These are phyloP conservation scores for Pyrochroa serraticornis DNA, from an alignment of 2,888 invertebrate genomes.

Conservation along the genomic window DNA sequence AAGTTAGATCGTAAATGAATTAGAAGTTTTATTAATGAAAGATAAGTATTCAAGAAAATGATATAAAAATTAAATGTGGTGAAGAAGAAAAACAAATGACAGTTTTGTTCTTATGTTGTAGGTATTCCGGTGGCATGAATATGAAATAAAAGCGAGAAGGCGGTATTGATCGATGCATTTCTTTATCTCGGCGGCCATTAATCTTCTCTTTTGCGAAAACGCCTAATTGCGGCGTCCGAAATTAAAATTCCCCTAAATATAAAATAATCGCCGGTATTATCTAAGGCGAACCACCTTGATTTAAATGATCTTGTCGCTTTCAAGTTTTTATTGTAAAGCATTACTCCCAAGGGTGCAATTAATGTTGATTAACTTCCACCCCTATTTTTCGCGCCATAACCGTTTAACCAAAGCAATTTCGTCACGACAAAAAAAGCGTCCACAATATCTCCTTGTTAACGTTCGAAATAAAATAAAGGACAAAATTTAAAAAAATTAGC, in stretches of 20 bases:
- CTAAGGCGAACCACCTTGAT: conserved; percentile 7
- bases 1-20: no score
- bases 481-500: not conserved
- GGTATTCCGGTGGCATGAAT: no score
- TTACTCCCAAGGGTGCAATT: conserved; percentile 40
- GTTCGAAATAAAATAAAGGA: not conserved
- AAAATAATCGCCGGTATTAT: conserved; percentile 9
- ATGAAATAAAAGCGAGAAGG: no score
- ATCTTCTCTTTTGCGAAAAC: no score
- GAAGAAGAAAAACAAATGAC: no score
- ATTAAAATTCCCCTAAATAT: conserved; percentile 17
- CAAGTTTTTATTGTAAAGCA: conserved; percentile 41
- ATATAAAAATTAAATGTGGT: no score
- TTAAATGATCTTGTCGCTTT: conserved; percentile 41
- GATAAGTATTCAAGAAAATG: no score
- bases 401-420: not conserved
- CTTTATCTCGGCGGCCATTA: no score
- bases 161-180: no score
- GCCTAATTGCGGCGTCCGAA: not conserved
- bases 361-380: conserved; percentile 44
- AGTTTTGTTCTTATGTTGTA: no score
- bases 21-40: no score
- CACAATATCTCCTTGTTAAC: not conserved
- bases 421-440: not conserved
- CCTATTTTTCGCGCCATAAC: conserved; percentile 36